Evolutionary conservation across 1,140 invertebrate species (phyloP).

Genomic region (Penaeus vannamei): DNA sequence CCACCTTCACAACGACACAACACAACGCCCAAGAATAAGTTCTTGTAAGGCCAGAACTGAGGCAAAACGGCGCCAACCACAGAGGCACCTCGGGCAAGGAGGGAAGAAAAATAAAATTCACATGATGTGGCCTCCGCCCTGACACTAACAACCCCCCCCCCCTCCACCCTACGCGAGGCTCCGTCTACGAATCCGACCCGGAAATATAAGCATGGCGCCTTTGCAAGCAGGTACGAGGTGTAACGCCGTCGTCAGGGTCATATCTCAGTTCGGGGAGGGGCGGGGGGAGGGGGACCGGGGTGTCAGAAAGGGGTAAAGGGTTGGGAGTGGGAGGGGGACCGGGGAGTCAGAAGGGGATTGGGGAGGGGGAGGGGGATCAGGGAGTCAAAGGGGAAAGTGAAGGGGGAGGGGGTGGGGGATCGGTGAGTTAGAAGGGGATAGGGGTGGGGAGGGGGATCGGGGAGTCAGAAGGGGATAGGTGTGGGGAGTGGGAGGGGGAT

Average conservation of each 20-base stretch:
- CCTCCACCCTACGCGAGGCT: background rate
- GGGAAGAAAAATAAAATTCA: too few relatives aligned
- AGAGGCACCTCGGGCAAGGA: too few relatives aligned
- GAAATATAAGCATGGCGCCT: background rate
- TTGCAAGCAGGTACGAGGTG: background rate
- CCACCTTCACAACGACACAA: too few relatives aligned
- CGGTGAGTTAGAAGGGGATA: background rate
- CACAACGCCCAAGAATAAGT: too few relatives aligned
- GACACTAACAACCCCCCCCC: background rate
- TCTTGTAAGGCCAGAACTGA: too few relatives aligned
- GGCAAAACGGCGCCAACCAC: too few relatives aligned
- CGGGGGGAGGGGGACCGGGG: background rate
- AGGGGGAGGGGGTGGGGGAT: background rate
- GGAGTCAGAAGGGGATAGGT: too few relatives aligned
- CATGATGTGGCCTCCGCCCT: too few relatives aligned
- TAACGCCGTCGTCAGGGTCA: background rate
- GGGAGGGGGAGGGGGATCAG: background rate
- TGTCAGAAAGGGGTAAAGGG: background rate
- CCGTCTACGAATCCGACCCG: too few relatives aligned
- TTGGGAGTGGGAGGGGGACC: too few relatives aligned
- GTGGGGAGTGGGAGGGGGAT: too few relatives aligned
- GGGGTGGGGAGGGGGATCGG: background rate
- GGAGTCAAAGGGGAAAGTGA: background rate
- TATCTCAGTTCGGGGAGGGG: background rate
- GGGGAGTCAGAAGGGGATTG: background rate